Conservation (phyloP, 2,888 invertebrate genomes). For the Agrochola litura region DNA sequence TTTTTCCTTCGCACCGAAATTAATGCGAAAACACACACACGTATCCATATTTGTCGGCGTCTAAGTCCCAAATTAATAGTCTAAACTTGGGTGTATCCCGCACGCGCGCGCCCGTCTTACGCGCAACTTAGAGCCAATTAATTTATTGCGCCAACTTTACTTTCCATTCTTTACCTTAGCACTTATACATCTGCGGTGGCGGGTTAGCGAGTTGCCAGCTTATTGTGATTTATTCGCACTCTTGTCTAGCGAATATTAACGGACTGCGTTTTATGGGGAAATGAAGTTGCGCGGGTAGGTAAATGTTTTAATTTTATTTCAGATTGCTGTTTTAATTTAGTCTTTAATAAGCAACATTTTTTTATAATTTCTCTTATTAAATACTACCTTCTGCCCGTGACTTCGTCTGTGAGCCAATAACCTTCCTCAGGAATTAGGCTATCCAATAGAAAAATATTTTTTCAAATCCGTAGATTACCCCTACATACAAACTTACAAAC, state of each 20-base stretch:
- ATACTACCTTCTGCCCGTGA: no score
- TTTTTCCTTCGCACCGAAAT: slow-evolving; percentile 50
- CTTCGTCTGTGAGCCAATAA: no score
- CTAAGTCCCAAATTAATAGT: slow-evolving; percentile 89
- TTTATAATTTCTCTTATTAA: no score
- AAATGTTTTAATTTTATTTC: slow-evolving; percentile 35
- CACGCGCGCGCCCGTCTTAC: slow-evolving; percentile 78
- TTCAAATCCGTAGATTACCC: no score
- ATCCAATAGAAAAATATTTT: no score
- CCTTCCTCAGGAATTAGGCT: no score
- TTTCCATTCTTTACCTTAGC: slow-evolving; percentile 88
- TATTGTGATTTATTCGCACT: slow-evolving; percentile 68
- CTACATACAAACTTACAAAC: no score
- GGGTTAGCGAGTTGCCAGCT: slow-evolving; percentile 74
- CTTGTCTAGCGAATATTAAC: slow-evolving; percentile 62
- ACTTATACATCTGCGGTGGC: slow-evolving; percentile 79
- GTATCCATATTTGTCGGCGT: slow-evolving; percentile 82
- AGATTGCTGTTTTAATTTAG: slow-evolving; percentile 5
- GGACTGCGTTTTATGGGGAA: slow-evolving; percentile 51
- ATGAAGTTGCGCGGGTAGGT: slow-evolving; percentile 30
- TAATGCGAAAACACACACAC: slow-evolving; percentile 72
- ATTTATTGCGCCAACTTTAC: slow-evolving; percentile 89
- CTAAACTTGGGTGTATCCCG: slow-evolving; percentile 87
- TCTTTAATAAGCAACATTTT: no score
- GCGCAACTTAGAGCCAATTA: slow-evolving; percentile 88